These are phyloP conservation scores for Thera obeliscata DNA, from an alignment of 2,888 invertebrate genomes.

Conservation along the genomic window DNA sequence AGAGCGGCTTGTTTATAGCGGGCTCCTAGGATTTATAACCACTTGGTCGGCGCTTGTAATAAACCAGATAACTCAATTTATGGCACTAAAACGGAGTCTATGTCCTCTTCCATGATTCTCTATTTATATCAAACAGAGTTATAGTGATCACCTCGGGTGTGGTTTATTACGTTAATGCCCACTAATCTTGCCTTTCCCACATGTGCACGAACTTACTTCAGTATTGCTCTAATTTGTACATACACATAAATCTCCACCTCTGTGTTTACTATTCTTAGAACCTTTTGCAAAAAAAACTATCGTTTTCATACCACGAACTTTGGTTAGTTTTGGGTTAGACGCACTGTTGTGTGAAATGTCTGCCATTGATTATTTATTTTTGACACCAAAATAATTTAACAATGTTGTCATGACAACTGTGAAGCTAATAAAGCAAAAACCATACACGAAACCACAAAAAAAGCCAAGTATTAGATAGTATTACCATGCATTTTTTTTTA, in stretches of 20 bases:
- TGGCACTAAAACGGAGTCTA: slow-evolving; percentile 59
- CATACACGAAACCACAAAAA: too few species aligned
- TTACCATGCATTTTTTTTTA: too few species aligned
- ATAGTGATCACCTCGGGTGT: slow-evolving; percentile 57
- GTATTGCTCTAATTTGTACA: neutral
- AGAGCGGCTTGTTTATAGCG: slow-evolving; percentile 59
- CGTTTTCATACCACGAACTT: too few species aligned
- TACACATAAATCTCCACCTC: neutral
- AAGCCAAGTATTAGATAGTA: too few species aligned
- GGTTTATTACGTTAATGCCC: slow-evolving; percentile 43
- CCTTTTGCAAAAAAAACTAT: too few species aligned
- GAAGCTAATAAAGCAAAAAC: too few species aligned
- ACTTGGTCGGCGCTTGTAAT: slow-evolving; percentile 65
- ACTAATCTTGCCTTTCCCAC: slow-evolving; percentile 26
- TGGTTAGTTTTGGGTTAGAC: too few species aligned
- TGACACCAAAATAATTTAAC: too few species aligned
- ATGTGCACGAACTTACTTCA: slow-evolving; percentile 28
- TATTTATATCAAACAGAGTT: slow-evolving; percentile 63
- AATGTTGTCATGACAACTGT: too few species aligned
- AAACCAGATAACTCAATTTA: slow-evolving; percentile 73
- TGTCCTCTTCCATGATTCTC: slow-evolving; percentile 57
- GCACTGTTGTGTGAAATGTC: too few species aligned
- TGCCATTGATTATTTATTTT: too few species aligned
- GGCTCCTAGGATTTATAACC: slow-evolving; percentile 60
- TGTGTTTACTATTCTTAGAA: neutral